Conservation (phyloP, 2,888 invertebrate species). For the Lottia gigantea region DNA sequence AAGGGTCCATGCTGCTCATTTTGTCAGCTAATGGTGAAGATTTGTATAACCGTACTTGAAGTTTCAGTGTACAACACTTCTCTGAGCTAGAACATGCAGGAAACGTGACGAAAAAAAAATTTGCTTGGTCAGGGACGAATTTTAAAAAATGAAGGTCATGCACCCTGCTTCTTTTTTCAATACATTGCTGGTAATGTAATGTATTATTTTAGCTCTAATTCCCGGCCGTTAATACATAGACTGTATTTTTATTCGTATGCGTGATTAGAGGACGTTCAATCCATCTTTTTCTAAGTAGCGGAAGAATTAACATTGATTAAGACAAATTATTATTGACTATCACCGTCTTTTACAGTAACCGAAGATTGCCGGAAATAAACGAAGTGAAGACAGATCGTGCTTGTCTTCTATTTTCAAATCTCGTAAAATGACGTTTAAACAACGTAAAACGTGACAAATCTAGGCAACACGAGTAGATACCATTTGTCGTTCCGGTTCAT, state of each 20-base stretch:
- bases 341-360: constrained; percentile 28
- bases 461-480: not conserved
- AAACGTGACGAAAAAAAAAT: too few species aligned
- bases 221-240: too few species aligned
- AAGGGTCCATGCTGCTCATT: too few species aligned
- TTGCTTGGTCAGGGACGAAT: too few species aligned
- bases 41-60: too few species aligned
- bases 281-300: constrained; percentile 17
- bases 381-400: constrained; percentile 27
- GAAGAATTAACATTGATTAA: constrained; percentile 41
- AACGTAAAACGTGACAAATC: constrained; percentile 11
- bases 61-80: too few species aligned
- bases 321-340: constrained; percentile 39
- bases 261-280: not conserved
- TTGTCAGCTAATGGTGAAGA: too few species aligned
- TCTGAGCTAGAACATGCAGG: too few species aligned
- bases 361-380: constrained; percentile 34
- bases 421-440: constrained; percentile 11
- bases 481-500: constrained; percentile 11
- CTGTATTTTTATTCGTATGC: not conserved
- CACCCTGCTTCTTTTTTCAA: too few species aligned
- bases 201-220: too few species aligned
- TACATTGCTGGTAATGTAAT: too few species aligned
- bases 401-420: constrained; percentile 9
- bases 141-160: too few species aligned